phyloP scores from a whole-genome alignment of 2,113 vertebrate genomes.

The Charina bottae region DNA sequence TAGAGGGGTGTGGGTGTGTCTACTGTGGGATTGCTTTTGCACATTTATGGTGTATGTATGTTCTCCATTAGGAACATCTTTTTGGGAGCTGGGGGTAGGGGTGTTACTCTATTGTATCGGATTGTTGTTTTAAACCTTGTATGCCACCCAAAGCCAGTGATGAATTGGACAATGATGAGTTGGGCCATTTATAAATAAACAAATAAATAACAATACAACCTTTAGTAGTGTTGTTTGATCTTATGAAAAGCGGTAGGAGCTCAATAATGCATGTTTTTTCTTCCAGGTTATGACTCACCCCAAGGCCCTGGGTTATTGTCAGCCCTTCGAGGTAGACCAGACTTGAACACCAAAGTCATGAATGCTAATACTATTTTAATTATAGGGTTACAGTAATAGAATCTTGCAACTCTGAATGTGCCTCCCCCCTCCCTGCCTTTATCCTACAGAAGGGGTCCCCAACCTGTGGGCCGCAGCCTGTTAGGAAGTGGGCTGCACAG shows the following conservation, averaged over 20 bases:
- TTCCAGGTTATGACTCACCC: background rate
- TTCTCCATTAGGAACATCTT: background rate
- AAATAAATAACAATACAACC: background rate
- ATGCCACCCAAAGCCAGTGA: background rate
- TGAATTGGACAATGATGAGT: no score
- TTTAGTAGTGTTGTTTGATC: background rate
- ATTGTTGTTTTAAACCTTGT: background rate
- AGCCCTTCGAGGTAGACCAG: background rate
- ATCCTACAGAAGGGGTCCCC: no score
- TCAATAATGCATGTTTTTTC: background rate
- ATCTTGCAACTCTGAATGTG: no score
- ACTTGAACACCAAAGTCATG: background rate
- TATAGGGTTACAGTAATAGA: no score
- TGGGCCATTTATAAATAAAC: background rate
- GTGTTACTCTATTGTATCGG: background rate
- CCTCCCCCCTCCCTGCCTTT: no score
- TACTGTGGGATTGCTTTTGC: background rate
- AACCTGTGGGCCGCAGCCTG: no score
- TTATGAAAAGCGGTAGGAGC: background rate
- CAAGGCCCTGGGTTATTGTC: background rate
- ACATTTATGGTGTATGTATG: background rate
- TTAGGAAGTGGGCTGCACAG: no score
- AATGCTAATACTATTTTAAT: background rate
- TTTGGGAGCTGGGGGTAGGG: background rate
- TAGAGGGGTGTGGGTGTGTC: background rate